Percentiles rank a stretch among this genome's conserved stretches.
Conservation (phyloP, 2,797 vertebrate species). For the Enteromius thamalakanensis region DNA sequence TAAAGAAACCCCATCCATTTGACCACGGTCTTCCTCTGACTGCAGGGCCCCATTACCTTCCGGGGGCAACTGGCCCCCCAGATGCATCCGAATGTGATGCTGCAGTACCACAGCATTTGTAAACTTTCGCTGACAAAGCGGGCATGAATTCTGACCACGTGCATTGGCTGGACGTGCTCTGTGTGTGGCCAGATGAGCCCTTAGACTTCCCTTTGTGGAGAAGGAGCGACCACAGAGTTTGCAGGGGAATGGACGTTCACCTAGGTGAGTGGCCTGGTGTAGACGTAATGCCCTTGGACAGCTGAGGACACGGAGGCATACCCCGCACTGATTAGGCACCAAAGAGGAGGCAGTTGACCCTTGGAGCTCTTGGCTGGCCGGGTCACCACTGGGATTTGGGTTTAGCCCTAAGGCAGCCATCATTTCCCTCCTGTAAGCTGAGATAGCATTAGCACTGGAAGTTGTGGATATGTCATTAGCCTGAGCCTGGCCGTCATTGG, state of each 20-base stretch:
- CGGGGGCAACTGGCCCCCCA: conserved; percentile 89
- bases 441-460: conserved; percentile 66
- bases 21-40: conserved; percentile 49
- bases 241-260: conserved; percentile 91
- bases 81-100: conserved; percentile 92
- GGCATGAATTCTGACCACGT: conserved; percentile 89
- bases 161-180: conserved; percentile 85
- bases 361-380: conserved; percentile 65
- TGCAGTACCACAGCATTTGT: conserved; percentile 92
- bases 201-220: conserved; percentile 90
- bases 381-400: conserved; percentile 66
- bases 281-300: conserved; percentile 89
- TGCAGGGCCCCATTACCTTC: conserved; percentile 70
- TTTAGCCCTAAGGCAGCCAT: conserved; percentile 80
- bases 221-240: conserved; percentile 91
- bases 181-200: conserved; percentile 89
- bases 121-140: conserved; percentile 91
- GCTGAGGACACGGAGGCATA: conserved; percentile 88
- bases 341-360: conserved; percentile 65
- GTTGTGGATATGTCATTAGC: conserved; percentile 71
- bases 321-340: conserved; percentile 88
- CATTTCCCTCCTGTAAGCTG: conserved; percentile 79
- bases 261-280: conserved; percentile 90
- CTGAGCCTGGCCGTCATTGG: conserved; percentile 58
- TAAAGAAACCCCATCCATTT: conserved; percentile 51